Evolutionary conservation across 2,113 vertebrate species (phyloP).

Genomic region (Megaceryle torquata): DNA sequence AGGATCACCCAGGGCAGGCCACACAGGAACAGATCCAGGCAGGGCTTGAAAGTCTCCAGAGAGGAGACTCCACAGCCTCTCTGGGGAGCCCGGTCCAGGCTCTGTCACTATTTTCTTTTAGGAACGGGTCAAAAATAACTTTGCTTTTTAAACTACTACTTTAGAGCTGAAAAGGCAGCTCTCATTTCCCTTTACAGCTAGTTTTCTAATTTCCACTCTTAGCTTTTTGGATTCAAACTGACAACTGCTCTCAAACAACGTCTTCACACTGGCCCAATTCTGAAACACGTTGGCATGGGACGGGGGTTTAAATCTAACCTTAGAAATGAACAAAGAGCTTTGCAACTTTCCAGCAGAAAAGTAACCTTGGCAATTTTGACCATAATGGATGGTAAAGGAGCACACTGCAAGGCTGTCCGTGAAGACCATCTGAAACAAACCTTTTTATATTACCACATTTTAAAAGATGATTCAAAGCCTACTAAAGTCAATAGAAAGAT

Average conservation of each 20-base stretch:
- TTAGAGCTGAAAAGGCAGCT: neutral
- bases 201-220: neutral
- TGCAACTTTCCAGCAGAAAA: neutral
- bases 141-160: neutral
- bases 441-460: neutral
- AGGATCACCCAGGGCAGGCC: no score
- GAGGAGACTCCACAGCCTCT: no score
- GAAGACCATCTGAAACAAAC: slow-evolving; percentile 4
- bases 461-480: slow-evolving; percentile 20
- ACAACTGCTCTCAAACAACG: neutral
- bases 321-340: neutral
- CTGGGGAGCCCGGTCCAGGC: no score
- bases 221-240: neutral
- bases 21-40: no score
- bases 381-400: neutral
- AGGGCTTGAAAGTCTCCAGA: no score
- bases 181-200: neutral
- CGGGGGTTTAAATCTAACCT: neutral
- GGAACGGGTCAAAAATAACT: neutral
- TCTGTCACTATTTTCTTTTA: neutral
- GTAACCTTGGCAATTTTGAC: neutral
- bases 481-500: slow-evolving; percentile 24
- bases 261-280: neutral
- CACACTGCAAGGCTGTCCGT: neutral
- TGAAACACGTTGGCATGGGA: neutral